phyloP scores from a whole-genome alignment of 2,888 invertebrate genomes.

The Palloptera scutellata region DNA sequence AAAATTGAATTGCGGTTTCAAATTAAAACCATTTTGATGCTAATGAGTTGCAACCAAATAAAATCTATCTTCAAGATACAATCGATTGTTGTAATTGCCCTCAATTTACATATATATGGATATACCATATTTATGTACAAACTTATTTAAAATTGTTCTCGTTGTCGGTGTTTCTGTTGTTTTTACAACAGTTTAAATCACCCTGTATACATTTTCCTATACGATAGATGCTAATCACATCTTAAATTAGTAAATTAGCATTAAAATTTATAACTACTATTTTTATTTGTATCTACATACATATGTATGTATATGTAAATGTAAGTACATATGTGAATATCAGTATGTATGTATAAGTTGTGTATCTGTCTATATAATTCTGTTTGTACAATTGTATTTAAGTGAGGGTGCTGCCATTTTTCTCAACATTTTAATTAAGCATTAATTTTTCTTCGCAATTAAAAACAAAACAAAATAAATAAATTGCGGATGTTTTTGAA shows the following conservation, averaged over 20 bases:
- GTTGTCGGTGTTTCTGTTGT: no score
- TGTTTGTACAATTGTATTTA: no score
- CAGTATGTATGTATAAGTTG: not conserved
- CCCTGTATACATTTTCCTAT: no score
- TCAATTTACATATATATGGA: not conserved
- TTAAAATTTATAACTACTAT: conserved; percentile 8
- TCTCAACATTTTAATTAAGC: no score
- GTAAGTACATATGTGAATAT: not conserved
- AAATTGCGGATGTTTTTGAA: no score
- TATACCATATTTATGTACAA: not conserved
- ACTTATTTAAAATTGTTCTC: no score
- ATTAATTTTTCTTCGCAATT: no score
- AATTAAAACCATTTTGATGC: conserved; percentile 10
- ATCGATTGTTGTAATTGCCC: conserved; percentile 5
- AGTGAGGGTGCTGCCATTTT: no score
- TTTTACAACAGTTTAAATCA: no score
- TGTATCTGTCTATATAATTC: not conserved
- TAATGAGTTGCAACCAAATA: conserved; percentile 8
- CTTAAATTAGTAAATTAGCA: conserved; percentile 27
- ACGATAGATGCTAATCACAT: conserved; percentile 6
- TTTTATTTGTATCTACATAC: not conserved
- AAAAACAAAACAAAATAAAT: no score
- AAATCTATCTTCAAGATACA: not conserved
- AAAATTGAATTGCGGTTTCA: no score
- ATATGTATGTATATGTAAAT: not conserved